A percentile compares a stretch with the other conserved stretches of the same genome.
Conservation (phyloP, 2,113 vertebrate genomes). For the Panthera tigris region DNA sequence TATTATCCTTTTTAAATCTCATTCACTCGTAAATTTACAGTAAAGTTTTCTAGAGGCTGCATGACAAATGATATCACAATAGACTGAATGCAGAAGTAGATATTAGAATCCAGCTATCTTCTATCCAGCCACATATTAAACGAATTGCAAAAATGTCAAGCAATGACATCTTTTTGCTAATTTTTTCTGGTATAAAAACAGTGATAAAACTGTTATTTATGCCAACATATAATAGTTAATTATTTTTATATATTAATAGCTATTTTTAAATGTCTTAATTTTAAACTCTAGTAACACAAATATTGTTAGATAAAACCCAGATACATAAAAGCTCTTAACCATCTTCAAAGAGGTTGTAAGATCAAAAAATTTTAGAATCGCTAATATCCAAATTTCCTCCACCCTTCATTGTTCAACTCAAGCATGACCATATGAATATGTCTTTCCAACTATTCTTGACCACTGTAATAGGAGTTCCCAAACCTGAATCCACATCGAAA, state of each 20-base stretch:
- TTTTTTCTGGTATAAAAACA: not conserved
- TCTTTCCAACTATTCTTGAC: not conserved
- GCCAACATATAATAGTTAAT: not conserved
- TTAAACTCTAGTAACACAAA: not conserved
- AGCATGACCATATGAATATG: not conserved
- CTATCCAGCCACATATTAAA: not conserved
- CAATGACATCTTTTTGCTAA: not conserved
- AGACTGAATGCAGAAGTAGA: not conserved
- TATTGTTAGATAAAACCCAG: not conserved
- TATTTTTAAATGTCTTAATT: not conserved
- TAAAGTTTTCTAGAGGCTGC: not conserved
- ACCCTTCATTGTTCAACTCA: not conserved
- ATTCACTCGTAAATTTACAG: not conserved
- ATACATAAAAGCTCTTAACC: not conserved
- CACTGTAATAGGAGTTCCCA: not conserved
- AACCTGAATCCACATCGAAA: not conserved
- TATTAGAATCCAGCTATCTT: not conserved
- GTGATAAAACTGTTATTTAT: not conserved
- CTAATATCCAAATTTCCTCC: not conserved
- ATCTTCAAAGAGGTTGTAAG: not conserved
- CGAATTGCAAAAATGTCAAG: not conserved
- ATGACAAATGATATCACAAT: not conserved
- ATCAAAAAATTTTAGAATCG: not conserved
- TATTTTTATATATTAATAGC: not conserved
- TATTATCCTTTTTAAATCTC: not conserved